These are phyloP conservation scores for Sminthurides aquaticus DNA, from an alignment of 2,888 invertebrate genomes.

Conservation along the genomic window DNA sequence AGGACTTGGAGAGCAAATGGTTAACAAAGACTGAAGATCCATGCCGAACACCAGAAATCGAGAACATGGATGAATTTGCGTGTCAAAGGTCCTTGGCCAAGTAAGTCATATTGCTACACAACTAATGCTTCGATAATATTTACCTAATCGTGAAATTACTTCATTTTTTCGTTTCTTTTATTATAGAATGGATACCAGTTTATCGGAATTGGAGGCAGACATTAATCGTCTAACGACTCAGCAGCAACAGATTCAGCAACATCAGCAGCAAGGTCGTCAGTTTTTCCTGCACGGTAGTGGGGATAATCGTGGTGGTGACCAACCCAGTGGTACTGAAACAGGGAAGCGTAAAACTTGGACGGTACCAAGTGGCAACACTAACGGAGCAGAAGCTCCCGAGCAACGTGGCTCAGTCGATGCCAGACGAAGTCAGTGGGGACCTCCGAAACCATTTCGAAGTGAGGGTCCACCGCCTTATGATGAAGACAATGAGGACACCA, in stretches of 20 bases:
- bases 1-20: conserved; percentile 53
- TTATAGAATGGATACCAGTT: conserved; percentile 79
- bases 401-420: conserved; percentile 15
- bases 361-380: conserved; percentile 24
- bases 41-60: conserved; percentile 65
- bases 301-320: conserved; percentile 44
- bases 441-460: conserved; percentile 39
- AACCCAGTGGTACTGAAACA: neutral
- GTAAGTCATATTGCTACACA: conserved; percentile 60
- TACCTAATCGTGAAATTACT: neutral
- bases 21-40: conserved; percentile 53
- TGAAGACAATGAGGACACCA: conserved; percentile 11
- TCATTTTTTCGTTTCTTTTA: too few relatives aligned
- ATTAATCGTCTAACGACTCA: conserved; percentile 81
- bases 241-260: conserved; percentile 63
- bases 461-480: conserved; percentile 24
- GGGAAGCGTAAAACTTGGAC: conserved; percentile 40
- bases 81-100: conserved; percentile 74
- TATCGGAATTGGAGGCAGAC: conserved; percentile 88
- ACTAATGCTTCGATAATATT: neutral
- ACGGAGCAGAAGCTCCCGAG: conserved; percentile 21
- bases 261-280: conserved; percentile 30
- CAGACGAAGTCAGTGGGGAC: conserved; percentile 44
- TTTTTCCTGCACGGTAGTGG: conserved; percentile 42
- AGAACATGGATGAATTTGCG: conserved; percentile 72